Evolutionary conservation across 2,113 vertebrate genomes (phyloP), one percentile per base, ranked within the genome.

Genomic region (Sula dactylatra): DNA sequence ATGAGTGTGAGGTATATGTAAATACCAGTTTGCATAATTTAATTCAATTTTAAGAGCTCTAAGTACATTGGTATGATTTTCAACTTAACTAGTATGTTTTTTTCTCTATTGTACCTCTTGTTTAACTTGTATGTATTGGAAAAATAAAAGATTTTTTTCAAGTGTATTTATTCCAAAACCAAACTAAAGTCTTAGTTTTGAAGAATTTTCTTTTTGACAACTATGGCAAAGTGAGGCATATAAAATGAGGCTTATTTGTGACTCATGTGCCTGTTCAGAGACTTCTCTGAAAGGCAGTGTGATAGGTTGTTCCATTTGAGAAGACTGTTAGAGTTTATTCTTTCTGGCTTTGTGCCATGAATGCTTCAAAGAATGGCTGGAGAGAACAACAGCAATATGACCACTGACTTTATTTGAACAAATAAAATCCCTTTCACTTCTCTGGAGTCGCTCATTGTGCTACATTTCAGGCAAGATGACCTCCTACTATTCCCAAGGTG

Each of bases 401-500:
- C 19, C 11, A 20, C 25, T 32, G 55, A 29, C 29, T 69, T 73
- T 11, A 36, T 74, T 34, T 70, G n/a, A 82, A 90, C 27, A 80
- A 45, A 2, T 34, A 55, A n/a, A 5, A 44, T 38, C 13, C 24
- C 6, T 76, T 73, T 67, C 34, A 40, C 14, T 90, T 76, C 42
- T 56, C 45, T 74, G 50, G 16, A 24, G 26, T 31, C 0, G 0
- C 3, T 0, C 4, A 40, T 9, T 52, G 24, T 42, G 24, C 15
- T 90, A 56, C 6, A 8, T 66, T 62, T 71, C 54, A 82, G 55
- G 16, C 40, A 44, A 80, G 54, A 64, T 40, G 32, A n/a, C 7
- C 6, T 47, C 34, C 61, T 79, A 13, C 12, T 38, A 4, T 82
- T 82, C 32, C 38, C 18, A 67, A 67, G 20, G 44, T 32, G 10